A percentile compares a stretch with the other conserved stretches of the same genome.
These are phyloP conservation scores for Furnarius figulus DNA, from an alignment of 2,113 vertebrate genomes.

Conservation along the genomic window DNA sequence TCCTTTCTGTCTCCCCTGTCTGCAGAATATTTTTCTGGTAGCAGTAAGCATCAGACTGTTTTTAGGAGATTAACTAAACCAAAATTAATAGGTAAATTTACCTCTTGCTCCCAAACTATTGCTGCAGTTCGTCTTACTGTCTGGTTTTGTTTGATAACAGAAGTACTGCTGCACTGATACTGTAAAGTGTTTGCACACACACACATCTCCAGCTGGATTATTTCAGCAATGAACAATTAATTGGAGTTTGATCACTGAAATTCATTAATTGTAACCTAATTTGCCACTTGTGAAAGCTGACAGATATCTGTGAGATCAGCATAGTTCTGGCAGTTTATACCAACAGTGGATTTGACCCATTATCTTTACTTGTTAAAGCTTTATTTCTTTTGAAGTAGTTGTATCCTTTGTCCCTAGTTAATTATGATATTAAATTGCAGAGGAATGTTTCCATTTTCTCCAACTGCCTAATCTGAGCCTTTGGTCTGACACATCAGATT, in stretches of 20 bases:
- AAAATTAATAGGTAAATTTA: background rate
- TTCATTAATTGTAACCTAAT: constrained; percentile 64
- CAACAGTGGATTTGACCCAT: constrained; percentile 39
- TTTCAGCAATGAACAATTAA: constrained; percentile 50
- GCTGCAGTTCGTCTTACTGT: background rate
- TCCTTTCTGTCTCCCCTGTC: background rate
- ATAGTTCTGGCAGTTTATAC: constrained; percentile 20
- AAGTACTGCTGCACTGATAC: background rate
- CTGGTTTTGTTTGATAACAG: background rate
- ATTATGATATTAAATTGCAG: constrained; percentile 73
- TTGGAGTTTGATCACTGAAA: constrained; percentile 52
- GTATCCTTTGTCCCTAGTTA: constrained; percentile 54
- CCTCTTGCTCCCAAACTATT: background rate
- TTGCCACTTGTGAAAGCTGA: constrained; percentile 51
- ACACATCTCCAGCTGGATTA: constrained; percentile 29
- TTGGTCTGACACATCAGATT: constrained; percentile 73
- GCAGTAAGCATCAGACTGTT: background rate
- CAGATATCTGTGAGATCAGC: constrained; percentile 17
- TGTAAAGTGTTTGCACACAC: background rate
- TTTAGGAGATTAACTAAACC: background rate
- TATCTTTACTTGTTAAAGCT: constrained; percentile 58
- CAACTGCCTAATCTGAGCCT: constrained; percentile 66
- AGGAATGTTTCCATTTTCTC: constrained; percentile 64
- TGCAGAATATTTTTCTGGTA: background rate
- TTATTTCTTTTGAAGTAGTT: constrained; percentile 42